Conservation (phyloP, 2,888 invertebrate genomes). For the Halictus quadricinctus region DNA sequence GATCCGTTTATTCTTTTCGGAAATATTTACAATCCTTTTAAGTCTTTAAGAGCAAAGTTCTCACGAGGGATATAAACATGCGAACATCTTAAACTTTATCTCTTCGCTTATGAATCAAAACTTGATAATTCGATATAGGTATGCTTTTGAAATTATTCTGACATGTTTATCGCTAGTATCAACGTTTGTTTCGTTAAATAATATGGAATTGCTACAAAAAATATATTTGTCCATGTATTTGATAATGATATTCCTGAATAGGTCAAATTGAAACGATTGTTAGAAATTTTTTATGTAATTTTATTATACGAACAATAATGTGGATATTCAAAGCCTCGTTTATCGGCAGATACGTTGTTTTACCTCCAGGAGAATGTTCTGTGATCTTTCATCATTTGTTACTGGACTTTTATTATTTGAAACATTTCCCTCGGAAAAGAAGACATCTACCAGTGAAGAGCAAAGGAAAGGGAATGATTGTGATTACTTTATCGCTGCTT, state of each 20-base stretch:
- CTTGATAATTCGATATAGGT: too few relatives aligned
- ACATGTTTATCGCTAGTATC: too few relatives aligned
- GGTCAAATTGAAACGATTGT: constrained; percentile 48
- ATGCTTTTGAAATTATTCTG: too few relatives aligned
- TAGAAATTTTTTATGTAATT: constrained; percentile 73
- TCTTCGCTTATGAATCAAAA: too few relatives aligned
- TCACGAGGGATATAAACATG: too few relatives aligned
- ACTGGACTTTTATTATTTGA: constrained; percentile 12
- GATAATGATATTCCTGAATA: constrained; percentile 6
- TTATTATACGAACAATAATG: constrained; percentile 79
- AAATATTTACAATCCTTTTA: too few relatives aligned
- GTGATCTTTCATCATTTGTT: neutral
- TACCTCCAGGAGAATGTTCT: constrained; percentile 56
- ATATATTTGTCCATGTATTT: neutral
- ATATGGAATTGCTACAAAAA: neutral
- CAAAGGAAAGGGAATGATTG: constrained; percentile 42
- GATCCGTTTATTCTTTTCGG: too few relatives aligned
- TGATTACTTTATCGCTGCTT: constrained; percentile 16
- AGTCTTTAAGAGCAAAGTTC: too few relatives aligned
- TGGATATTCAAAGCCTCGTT: constrained; percentile 70
- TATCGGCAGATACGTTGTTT: constrained; percentile 67
- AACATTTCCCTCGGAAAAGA: constrained; percentile 30
- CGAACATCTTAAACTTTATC: too few relatives aligned
- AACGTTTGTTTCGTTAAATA: neutral
- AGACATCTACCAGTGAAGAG: constrained; percentile 29